These are phyloP conservation scores for Heterohyrax brucei DNA, from an alignment of 2,797 vertebrate genomes.

Conservation along the genomic window DNA sequence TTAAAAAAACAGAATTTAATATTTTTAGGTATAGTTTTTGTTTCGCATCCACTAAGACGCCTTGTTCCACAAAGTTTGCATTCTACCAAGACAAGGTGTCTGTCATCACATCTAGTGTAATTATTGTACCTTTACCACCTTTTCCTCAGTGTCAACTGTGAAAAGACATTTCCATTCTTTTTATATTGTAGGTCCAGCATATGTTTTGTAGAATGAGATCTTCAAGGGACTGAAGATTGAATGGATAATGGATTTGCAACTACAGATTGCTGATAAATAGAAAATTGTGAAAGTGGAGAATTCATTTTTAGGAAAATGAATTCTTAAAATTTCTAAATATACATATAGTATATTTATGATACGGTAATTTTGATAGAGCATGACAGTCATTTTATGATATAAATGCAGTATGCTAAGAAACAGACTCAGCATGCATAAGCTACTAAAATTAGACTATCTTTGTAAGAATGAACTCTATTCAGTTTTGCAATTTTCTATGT, in stretches of 20 bases:
- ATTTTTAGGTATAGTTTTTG: slow-evolving; percentile 13
- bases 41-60: not conserved
- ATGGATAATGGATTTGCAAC: not conserved
- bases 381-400: slow-evolving; percentile 2
- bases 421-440: not conserved
- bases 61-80: slow-evolving; percentile 6
- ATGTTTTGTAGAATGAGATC: not conserved
- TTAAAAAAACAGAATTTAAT: not conserved
- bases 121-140: not conserved
- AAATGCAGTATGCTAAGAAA: not conserved
- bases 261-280: slow-evolving; percentile 28
- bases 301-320: not conserved
- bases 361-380: not conserved
- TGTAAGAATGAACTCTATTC: not conserved
- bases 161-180: not conserved
- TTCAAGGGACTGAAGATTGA: not conserved
- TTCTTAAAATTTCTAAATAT: slow-evolving; percentile 36
- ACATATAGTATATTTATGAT: not conserved
- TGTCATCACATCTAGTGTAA: not conserved
- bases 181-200: not conserved
- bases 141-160: not conserved
- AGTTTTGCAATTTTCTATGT: slow-evolving; percentile 38
- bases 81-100: not conserved
- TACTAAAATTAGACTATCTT: slow-evolving; percentile 61
- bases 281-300: slow-evolving; percentile 21